phyloP scores from a whole-genome alignment of 53 echinoderm and acorn worm genomes.

The Patiria pectinifera region DNA sequence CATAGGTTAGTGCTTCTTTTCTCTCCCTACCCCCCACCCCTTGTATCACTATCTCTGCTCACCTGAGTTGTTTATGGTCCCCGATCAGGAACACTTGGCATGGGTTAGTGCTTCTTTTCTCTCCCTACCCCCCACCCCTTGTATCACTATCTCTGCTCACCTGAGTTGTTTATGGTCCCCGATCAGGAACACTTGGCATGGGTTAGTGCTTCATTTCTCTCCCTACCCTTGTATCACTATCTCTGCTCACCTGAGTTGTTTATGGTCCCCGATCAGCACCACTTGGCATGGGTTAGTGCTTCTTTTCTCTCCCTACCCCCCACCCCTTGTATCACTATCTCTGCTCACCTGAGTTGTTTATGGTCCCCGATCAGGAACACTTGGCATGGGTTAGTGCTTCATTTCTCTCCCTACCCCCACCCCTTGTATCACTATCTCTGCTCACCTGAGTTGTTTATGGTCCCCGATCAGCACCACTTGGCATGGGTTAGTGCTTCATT shows the following conservation, averaged over 20 bases:
- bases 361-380: slow-evolving; percentile 98
- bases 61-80: slow-evolving; percentile 68
- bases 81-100: slow-evolving; percentile 93
- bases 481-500: slow-evolving; percentile 79
- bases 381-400: slow-evolving; percentile 84
- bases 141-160: slow-evolving; percentile 45
- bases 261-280: slow-evolving; percentile 97
- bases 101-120: slow-evolving; percentile 67
- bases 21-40: too few species aligned
- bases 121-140: too few species aligned
- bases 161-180: slow-evolving; percentile 96
- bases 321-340: too few species aligned
- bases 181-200: too few species aligned
- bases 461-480: slow-evolving; percentile 98
- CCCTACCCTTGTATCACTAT: too few species aligned
- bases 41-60: too few species aligned
- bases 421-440: too few species aligned
- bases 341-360: not conserved
- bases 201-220: too few species aligned
- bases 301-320: too few species aligned
- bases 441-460: slow-evolving; percentile 45
- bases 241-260: too few species aligned
- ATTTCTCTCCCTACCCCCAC: too few species aligned
- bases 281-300: slow-evolving; percentile 86
- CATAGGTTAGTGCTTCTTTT: too few species aligned